Conservation (phyloP, 2,113 vertebrate species). For the Tautogolabrus adspersus region DNA sequence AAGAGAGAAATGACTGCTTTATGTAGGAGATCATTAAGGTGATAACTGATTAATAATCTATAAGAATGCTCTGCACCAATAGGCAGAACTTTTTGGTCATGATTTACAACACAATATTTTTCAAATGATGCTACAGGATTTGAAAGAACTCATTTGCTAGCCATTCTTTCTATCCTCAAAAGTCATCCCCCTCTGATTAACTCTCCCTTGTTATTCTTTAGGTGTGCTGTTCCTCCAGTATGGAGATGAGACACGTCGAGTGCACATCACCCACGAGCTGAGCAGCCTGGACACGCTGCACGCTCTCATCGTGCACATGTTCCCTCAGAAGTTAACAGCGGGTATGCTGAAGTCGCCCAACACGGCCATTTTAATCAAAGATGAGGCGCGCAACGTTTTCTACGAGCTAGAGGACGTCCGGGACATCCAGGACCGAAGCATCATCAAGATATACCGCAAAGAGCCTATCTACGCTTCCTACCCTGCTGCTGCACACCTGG, state of each 20-base stretch:
- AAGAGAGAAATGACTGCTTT: not conserved
- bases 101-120: not conserved
- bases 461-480: constrained; percentile 97
- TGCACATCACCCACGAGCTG: constrained; percentile 99
- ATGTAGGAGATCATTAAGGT: too few species aligned
- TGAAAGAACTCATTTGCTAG: constrained; percentile 4
- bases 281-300: constrained; percentile 98
- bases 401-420: constrained; percentile 98
- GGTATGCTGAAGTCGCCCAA: constrained; percentile 98
- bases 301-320: constrained; percentile 98
- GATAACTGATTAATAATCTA: too few species aligned
- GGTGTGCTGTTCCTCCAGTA: constrained; percentile 98
- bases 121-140: constrained; percentile 2
- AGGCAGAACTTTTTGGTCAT: not conserved
- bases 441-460: constrained; percentile 98
- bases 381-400: constrained; percentile 97
- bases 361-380: constrained; percentile 98
- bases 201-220: constrained; percentile 54
- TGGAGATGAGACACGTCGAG: constrained; percentile 95
- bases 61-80: too few species aligned
- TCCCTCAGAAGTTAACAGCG: constrained; percentile 98
- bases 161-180: constrained; percentile 12
- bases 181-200: constrained; percentile 7
- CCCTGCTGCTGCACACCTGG: constrained; percentile 91
- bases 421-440: constrained; percentile 97